A percentile compares a stretch with the other conserved stretches of the same genome.
Conservation (phyloP, 2,113 vertebrate species). For the Sigmodon hispidus region DNA sequence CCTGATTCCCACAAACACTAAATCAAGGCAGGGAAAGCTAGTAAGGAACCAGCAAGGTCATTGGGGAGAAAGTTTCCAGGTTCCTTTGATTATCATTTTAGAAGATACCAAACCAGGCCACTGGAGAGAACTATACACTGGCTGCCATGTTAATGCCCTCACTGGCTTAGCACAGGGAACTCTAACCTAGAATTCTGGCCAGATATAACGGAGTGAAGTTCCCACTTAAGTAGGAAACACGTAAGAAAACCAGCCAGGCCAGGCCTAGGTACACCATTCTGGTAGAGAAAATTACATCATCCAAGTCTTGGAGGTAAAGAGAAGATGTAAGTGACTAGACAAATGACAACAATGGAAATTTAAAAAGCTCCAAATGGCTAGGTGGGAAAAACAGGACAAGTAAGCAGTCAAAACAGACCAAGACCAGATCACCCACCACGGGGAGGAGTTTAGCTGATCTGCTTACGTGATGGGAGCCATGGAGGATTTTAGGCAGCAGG, state of each 20-base stretch:
- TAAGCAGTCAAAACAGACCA: background rate
- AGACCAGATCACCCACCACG: background rate
- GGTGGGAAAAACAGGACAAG: background rate
- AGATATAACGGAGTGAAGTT: rapidly evolving
- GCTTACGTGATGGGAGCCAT: background rate
- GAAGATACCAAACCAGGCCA: background rate
- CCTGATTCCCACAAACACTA: background rate
- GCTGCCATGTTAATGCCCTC: background rate
- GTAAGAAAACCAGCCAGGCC: background rate
- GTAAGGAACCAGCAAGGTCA: too few relatives aligned
- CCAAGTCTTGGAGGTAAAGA: background rate
- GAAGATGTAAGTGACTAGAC: background rate
- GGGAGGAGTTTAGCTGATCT: background rate
- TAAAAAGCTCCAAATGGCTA: background rate
- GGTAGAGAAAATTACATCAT: background rate
- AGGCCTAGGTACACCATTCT: background rate
- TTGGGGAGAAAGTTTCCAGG: background rate
- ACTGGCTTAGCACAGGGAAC: background rate
- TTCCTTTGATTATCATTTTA: background rate
- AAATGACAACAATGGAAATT: background rate
- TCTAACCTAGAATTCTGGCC: background rate
- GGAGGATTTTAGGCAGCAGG: background rate
- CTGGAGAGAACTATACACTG: background rate
- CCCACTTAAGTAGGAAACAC: background rate
- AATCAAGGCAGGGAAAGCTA: background rate